These are phyloP conservation scores for Trichacis sp. DNA, from an alignment of 2,888 invertebrate species.

Conservation along the genomic window DNA sequence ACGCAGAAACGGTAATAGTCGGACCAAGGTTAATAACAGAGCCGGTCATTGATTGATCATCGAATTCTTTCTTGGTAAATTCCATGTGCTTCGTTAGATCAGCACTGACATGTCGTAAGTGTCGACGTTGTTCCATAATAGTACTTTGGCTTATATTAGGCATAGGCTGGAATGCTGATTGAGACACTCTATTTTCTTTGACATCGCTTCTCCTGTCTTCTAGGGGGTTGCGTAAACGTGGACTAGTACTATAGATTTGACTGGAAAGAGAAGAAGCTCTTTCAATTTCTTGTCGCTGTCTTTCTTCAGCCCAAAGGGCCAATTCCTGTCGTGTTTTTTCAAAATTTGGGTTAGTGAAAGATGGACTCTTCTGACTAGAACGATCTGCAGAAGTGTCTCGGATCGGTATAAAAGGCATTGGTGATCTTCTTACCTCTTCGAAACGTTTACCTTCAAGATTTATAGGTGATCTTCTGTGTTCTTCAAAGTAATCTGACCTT, in stretches of 20 bases:
- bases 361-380: conserved; percentile 60
- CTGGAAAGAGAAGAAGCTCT: conserved; percentile 50
- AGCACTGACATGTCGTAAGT: conserved; percentile 65
- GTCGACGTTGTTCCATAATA: conserved; percentile 66
- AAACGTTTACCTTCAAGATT: conserved; percentile 60
- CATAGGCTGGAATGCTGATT: conserved; percentile 64
- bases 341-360: conserved; percentile 61
- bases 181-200: conserved; percentile 56
- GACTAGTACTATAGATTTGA: conserved; percentile 59
- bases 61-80: conserved; percentile 62
- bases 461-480: conserved; percentile 64
- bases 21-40: conserved; percentile 63
- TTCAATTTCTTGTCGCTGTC: conserved; percentile 65
- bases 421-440: conserved; percentile 63
- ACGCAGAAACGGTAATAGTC: conserved; percentile 42
- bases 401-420: conserved; percentile 64
- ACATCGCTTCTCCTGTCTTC: conserved; percentile 59
- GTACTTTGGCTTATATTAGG: conserved; percentile 64
- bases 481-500: conserved; percentile 65
- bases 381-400: conserved; percentile 60
- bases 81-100: conserved; percentile 66
- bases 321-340: conserved; percentile 65
- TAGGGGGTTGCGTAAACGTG: conserved; percentile 61
- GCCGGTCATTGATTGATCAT: conserved; percentile 63
- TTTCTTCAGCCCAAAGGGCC: conserved; percentile 65